These are phyloP conservation scores for Drosophila suzukii DNA, from an alignment of 1,140 invertebrate species.

Conservation along the genomic window DNA sequence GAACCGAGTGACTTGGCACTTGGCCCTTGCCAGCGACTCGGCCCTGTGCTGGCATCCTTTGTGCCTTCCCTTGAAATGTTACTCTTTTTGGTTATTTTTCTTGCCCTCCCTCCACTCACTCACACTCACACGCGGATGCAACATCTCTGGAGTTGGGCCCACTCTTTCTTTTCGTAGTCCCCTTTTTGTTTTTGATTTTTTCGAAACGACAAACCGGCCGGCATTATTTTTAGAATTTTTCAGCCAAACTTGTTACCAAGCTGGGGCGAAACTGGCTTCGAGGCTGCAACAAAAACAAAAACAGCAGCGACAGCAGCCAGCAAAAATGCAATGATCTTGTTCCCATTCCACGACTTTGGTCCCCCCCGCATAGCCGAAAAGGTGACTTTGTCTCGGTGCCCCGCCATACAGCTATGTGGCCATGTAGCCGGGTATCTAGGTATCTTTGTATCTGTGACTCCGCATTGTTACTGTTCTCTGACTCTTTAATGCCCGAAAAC, in stretches of 20 bases:
- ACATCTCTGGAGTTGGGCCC: constrained; percentile 49
- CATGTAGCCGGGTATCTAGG: constrained; percentile 37
- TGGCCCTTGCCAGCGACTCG: too few species aligned
- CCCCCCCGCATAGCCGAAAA: constrained; percentile 35
- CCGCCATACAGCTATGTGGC: neutral
- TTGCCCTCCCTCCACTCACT: constrained; percentile 21
- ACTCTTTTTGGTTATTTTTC: constrained; percentile 77
- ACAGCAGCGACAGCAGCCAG: constrained; percentile 40
- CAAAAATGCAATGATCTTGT: constrained; percentile 78
- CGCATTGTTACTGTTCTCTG: constrained; percentile 79
- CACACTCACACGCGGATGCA: constrained; percentile 38
- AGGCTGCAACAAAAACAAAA: constrained; percentile 43
- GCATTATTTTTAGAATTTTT: constrained; percentile 82
- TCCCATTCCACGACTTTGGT: constrained; percentile 54
- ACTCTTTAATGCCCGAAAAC: constrained; percentile 79
- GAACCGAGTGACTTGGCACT: constrained; percentile 73
- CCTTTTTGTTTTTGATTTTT: constrained; percentile 49
- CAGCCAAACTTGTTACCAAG: constrained; percentile 76
- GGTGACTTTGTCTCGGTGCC: constrained; percentile 40
- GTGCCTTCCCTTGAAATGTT: constrained; percentile 72
- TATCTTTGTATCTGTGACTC: constrained; percentile 55
- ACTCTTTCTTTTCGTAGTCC: constrained; percentile 47
- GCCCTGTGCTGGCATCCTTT: constrained; percentile 58
- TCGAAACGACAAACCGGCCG: constrained; percentile 77
- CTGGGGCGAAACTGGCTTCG: constrained; percentile 67